Evolutionary conservation across 2,797 vertebrate genomes (phyloP), one percentile per base, ranked within the genome.

Genomic region (Ibycter americanus): DNA sequence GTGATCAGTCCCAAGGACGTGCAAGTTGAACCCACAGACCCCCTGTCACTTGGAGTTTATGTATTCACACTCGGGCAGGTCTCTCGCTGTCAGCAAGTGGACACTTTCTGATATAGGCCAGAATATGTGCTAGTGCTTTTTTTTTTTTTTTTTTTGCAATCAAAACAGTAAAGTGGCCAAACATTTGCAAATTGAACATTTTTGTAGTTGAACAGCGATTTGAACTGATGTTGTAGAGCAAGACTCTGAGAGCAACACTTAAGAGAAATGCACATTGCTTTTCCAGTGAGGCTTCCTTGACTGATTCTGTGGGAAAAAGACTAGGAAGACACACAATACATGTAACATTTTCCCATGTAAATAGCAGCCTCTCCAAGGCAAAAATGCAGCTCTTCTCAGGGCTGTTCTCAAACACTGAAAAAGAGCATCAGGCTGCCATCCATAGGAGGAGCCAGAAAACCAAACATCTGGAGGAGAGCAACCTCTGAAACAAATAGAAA

Each of bases 371-470:
- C 70, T 90, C 55, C 83, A 67, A 90, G 66, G 67, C 52, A 78
- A 91, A 92, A 89, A 80, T 19, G 17, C 36, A 89, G 49, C 42
- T 87, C 21, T 63, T 89, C 70, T 89, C 44, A 58, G 52, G 55
- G 34, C 61, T 83, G 66, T 70, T 83, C 67, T 72, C 51, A 76
- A 78, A 79, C 6, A 58, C 22, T 47, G 77, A 44, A 77, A 90
- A 63, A 73, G 31, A 87, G 40, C 66, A 70, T 76, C 70, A 82
- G 68, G 58, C 77, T 89, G 51, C 55, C 18, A 68, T 65, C 54
- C 85, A 79, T 27, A 90, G 58, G 31, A 95, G 42, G 38, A 95
- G 83, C 54, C 86, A 93, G 90, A 93, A 95, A 96, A 49, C n/a
- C 46, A 62, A 92, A 76, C 86, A 91, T 74, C 88, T 87, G 88